A percentile compares a stretch with the other conserved stretches of the same genome.
phyloP scores from a whole-genome alignment of 2,113 vertebrate species.

The Leptobrachium leishanense region DNA sequence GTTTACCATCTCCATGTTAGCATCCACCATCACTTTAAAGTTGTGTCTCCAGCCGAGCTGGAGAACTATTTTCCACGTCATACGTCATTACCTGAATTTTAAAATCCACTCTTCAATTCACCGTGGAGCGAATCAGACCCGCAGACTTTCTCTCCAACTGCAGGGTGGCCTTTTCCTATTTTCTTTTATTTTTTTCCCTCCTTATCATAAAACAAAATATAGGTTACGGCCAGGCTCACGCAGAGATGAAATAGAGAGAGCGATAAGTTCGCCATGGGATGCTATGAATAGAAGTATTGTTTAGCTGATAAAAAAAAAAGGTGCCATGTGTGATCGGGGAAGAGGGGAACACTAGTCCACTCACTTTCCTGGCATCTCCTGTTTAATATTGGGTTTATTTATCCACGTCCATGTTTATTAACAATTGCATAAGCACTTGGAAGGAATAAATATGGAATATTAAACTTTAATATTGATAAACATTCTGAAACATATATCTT shows the following conservation, averaged over 20 bases:
- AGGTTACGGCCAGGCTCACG: not conserved
- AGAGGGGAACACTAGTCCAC: constrained; percentile 15
- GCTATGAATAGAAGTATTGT: constrained; percentile 51
- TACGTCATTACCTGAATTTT: too few species aligned
- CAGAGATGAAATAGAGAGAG: constrained; percentile 44
- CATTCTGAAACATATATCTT: too few species aligned
- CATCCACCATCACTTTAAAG: too few species aligned
- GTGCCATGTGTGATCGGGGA: constrained; percentile 52
- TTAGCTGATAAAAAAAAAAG: constrained; percentile 51
- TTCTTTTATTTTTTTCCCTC: constrained; percentile 8
- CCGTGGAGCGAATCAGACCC: too few species aligned
- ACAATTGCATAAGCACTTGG: not conserved
- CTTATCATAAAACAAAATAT: constrained; percentile 51
- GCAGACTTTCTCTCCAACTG: constrained; percentile 11
- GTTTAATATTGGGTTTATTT: constrained; percentile 23
- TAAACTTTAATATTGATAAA: too few species aligned
- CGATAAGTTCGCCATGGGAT: constrained; percentile 48
- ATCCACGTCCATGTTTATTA: constrained; percentile 15
- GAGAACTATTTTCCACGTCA: too few species aligned
- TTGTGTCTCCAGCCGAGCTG: too few species aligned
- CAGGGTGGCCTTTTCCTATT: constrained; percentile 53
- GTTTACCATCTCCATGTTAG: too few species aligned
- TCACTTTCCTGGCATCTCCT: not conserved
- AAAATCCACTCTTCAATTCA: too few species aligned
- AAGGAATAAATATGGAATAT: not conserved